Conservation (phyloP, 2,888 invertebrate species). For the Exocentrus adspersus region DNA sequence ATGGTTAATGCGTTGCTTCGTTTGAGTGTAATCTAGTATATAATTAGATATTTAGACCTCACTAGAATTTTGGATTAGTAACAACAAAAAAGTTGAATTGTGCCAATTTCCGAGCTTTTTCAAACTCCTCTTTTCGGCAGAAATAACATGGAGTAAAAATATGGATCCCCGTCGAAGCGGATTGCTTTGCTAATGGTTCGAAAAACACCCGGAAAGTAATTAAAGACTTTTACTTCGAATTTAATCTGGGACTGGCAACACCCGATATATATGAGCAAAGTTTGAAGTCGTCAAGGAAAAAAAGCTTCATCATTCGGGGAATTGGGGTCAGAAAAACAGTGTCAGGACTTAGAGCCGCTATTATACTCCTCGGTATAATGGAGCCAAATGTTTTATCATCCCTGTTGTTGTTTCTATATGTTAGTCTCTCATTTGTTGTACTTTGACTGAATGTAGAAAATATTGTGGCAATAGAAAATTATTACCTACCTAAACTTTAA, state of each 20-base stretch:
- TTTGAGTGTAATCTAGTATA: no score
- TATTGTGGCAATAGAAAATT: no score
- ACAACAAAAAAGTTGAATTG: no score
- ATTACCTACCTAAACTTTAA: no score
- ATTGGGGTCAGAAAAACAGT: conserved; percentile 35
- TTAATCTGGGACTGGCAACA: conserved; percentile 33
- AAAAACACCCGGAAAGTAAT: conserved; percentile 21
- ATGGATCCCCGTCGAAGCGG: neutral
- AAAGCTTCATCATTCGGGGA: conserved; percentile 31
- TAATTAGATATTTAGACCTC: no score
- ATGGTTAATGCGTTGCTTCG: neutral
- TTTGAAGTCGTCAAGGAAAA: conserved; percentile 24
- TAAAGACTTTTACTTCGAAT: conserved; percentile 29
- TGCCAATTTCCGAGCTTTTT: no score
- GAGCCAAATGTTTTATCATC: no score
- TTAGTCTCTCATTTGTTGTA: no score
- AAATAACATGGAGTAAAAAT: neutral
- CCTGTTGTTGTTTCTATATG: no score
- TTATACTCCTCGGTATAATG: neutral
- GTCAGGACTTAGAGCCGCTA: conserved; percentile 16
- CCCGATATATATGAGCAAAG: conserved; percentile 40
- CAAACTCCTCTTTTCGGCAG: neutral
- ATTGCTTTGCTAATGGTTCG: neutral
- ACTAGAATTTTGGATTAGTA: no score
- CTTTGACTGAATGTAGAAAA: no score